phyloP scores from a whole-genome alignment of 1,140 invertebrate genomes.

The Heliconius eleuchia region DNA sequence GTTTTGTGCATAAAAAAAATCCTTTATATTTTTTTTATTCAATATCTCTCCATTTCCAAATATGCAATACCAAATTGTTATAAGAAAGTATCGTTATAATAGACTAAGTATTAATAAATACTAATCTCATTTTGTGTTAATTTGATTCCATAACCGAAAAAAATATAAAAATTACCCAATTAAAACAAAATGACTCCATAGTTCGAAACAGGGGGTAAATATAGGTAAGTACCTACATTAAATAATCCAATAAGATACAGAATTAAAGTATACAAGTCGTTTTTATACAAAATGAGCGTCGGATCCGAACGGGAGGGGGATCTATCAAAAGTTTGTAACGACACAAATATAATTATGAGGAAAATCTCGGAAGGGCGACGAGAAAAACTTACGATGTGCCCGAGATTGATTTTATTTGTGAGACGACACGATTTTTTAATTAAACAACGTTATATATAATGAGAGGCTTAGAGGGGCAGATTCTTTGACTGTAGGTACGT shows the following conservation, averaged over 20 bases:
- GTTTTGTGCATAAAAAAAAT: too few species aligned
- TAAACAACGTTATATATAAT: conserved; percentile 34
- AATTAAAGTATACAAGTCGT: conserved; percentile 8
- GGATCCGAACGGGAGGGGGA: conserved; percentile 15
- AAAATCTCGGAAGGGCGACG: conserved; percentile 48
- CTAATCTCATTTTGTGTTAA: too few species aligned
- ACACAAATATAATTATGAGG: conserved; percentile 63
- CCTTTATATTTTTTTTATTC: too few species aligned
- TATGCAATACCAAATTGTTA: too few species aligned
- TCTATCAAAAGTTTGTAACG: conserved; percentile 56
- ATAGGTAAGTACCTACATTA: neutral
- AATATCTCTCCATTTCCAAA: too few species aligned
- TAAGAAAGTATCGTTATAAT: too few species aligned
- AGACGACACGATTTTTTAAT: conserved; percentile 76
- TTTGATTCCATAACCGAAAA: too few species aligned
- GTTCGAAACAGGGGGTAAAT: too few species aligned
- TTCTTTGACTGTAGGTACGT: neutral
- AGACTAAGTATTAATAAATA: too few species aligned
- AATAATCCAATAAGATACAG: conserved; percentile 11
- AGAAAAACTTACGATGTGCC: conserved; percentile 53
- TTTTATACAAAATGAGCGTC: conserved; percentile 18
- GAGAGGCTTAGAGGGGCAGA: neutral
- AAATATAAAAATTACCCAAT: too few species aligned
- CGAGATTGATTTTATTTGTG: conserved; percentile 75
- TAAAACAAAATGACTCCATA: too few species aligned